phyloP scores from a whole-genome alignment of 1,140 invertebrate species.

The Cyclina sinensis region DNA sequence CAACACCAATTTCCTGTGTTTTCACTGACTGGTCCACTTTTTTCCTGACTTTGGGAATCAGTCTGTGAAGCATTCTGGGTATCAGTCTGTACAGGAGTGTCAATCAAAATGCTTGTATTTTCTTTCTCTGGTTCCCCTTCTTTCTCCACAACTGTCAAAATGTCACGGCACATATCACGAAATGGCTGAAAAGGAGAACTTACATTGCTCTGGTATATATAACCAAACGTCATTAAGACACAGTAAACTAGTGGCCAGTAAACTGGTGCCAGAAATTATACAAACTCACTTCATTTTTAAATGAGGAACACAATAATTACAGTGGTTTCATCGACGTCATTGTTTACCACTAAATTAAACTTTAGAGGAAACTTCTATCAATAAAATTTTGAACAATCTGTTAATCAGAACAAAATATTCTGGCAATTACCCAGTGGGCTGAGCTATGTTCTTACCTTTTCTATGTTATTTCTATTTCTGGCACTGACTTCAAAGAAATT shows the following conservation, averaged over 20 bases:
- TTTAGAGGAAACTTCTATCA: too few relatives aligned
- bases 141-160: slow-evolving; percentile 4
- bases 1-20: slow-evolving; percentile 45
- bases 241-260: too few relatives aligned
- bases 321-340: too few relatives aligned
- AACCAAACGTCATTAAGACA: too few relatives aligned
- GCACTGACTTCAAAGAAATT: slow-evolving; percentile 76
- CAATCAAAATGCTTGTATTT: slow-evolving; percentile 50
- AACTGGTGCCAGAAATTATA: too few relatives aligned
- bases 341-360: too few relatives aligned
- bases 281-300: too few relatives aligned
- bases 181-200: slow-evolving; percentile 40
- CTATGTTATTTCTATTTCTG: slow-evolving; percentile 70
- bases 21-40: neutral
- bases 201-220: too few relatives aligned
- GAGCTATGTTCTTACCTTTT: slow-evolving; percentile 70
- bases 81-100: slow-evolving; percentile 3
- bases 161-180: slow-evolving; percentile 41
- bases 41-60: neutral
- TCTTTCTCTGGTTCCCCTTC: slow-evolving; percentile 54
- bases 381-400: too few relatives aligned
- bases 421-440: too few relatives aligned
- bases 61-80: slow-evolving; percentile 11
- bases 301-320: too few relatives aligned
- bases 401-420: too few relatives aligned